Conservation (phyloP, 2,113 vertebrate genomes). For the Tetrao urogallus region DNA sequence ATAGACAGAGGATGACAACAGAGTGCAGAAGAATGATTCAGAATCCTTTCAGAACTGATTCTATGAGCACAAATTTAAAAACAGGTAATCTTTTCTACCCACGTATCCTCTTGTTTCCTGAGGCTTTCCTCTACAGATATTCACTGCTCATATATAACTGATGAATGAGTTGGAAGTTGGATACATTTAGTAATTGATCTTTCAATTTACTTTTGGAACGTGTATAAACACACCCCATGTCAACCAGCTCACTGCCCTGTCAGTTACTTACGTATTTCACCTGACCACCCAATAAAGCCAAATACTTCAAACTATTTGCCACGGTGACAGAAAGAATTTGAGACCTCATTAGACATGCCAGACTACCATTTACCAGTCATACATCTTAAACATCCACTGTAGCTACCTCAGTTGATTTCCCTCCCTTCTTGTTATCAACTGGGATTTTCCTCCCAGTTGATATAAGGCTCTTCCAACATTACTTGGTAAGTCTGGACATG, state of each 20-base stretch:
- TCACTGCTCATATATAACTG: background rate
- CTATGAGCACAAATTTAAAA: background rate
- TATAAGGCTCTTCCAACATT: background rate
- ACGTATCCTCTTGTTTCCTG: background rate
- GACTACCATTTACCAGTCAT: background rate
- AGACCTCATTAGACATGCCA: background rate
- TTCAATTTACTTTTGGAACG: background rate
- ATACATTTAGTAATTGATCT: background rate
- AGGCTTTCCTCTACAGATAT: background rate
- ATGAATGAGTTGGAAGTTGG: background rate
- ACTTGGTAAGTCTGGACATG: background rate
- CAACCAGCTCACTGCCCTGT: background rate
- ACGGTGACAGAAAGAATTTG: background rate
- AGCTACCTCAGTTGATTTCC: background rate
- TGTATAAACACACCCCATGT: fast-evolving
- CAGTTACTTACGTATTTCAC: background rate
- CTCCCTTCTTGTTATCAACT: background rate
- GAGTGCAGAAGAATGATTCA: background rate
- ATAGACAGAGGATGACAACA: background rate
- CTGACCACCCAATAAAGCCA: background rate
- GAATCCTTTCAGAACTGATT: background rate
- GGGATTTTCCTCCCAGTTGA: background rate
- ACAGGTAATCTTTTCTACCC: background rate
- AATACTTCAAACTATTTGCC: background rate
- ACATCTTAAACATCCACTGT: background rate